These are phyloP conservation scores for Symphodus melops DNA, from an alignment of 2,113 vertebrate species.

Conservation along the genomic window DNA sequence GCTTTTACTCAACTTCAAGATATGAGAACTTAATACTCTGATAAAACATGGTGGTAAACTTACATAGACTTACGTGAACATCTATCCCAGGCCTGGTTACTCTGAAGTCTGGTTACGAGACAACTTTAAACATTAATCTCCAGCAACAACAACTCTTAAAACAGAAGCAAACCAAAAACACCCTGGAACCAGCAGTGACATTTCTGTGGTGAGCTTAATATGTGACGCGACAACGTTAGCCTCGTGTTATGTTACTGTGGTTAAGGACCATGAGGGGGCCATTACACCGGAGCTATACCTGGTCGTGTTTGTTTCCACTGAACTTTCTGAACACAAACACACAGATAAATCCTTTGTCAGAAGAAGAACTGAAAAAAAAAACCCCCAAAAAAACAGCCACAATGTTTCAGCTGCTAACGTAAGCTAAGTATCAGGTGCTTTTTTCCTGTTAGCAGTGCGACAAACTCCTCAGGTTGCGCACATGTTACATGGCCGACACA, in stretches of 20 bases:
- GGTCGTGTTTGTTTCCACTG: slow-evolving; percentile 26
- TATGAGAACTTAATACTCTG: no score
- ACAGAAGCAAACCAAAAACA: slow-evolving; percentile 52
- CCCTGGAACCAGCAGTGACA: slow-evolving; percentile 21
- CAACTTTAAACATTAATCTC: slow-evolving; percentile 42
- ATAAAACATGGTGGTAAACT: no score
- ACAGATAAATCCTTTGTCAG: not conserved
- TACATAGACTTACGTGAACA: slow-evolving; percentile 22
- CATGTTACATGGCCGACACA: slow-evolving; percentile 16
- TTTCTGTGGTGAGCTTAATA: slow-evolving; percentile 63
- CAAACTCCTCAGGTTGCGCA: slow-evolving; percentile 10
- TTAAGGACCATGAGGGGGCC: slow-evolving; percentile 10
- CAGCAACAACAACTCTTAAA: slow-evolving; percentile 68
- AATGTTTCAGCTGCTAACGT: not conserved
- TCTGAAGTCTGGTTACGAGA: slow-evolving; percentile 8
- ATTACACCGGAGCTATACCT: slow-evolving; percentile 23
- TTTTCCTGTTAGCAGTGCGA: not conserved
- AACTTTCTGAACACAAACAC: slow-evolving; percentile 21
- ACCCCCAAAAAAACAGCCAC: not conserved
- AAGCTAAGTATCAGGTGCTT: slow-evolving; percentile 13
- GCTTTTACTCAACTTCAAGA: no score
- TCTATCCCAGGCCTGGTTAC: slow-evolving; percentile 39
- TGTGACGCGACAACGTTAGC: slow-evolving; percentile 39
- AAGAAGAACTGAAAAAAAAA: not conserved
- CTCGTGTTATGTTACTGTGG: slow-evolving; percentile 25